Percentiles rank a stretch among this genome's conserved stretches.
Conservation (phyloP, 2,113 vertebrate species). For the Bubalus kerabau region DNA sequence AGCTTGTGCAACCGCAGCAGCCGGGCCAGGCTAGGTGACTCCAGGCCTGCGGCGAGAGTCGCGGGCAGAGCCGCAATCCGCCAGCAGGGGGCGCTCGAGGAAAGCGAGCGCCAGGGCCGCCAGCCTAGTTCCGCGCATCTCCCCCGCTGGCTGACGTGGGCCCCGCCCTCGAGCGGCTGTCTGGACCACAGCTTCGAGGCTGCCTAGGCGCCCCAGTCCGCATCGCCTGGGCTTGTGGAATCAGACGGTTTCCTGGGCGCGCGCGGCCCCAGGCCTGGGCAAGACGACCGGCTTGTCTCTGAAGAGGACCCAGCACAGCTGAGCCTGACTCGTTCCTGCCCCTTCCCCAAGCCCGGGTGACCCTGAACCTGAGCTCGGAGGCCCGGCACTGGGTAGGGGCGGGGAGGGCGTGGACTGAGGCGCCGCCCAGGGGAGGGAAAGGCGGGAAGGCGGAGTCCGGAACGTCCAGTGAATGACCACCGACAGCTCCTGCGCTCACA, state of each 20-base stretch:
- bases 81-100: not conserved
- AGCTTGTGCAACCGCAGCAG: not conserved
- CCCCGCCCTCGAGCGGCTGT: not conserved
- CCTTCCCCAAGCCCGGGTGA: not conserved
- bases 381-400: not conserved
- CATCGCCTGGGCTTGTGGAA: not conserved
- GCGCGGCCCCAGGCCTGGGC: not conserved
- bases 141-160: not conserved
- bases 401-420: not conserved
- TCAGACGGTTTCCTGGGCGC: not conserved
- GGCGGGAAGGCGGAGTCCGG: not conserved
- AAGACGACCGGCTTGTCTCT: not conserved
- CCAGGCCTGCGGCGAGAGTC: not conserved
- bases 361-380: not conserved
- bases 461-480: fast-evolving
- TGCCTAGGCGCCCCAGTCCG: fast-evolving
- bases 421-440: not conserved
- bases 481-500: not conserved
- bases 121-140: not conserved
- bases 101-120: not conserved
- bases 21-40: fast-evolving
- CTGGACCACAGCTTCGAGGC: not conserved
- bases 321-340: not conserved
- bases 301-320: not conserved
- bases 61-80: fast-evolving